phyloP scores from a whole-genome alignment of 2,797 vertebrate species.

The Aselliscus stoliczkanus region DNA sequence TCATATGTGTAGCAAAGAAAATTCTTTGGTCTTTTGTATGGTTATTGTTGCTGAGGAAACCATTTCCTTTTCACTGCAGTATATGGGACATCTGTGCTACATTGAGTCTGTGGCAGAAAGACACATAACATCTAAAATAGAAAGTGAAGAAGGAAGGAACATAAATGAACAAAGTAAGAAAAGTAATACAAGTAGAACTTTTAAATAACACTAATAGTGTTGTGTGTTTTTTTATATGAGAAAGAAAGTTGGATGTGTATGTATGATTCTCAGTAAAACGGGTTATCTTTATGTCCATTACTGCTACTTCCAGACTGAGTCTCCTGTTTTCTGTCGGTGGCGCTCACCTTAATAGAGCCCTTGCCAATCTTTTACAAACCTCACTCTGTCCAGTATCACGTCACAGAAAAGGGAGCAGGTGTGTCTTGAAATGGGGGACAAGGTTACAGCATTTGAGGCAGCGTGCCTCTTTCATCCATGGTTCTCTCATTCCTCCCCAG shows the following conservation, averaged over 20 bases:
- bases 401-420: neutral
- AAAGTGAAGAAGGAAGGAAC: neutral
- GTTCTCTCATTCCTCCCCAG: neutral
- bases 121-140: constrained; percentile 59
- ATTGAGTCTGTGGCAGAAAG: constrained; percentile 67
- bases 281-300: neutral
- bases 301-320: neutral
- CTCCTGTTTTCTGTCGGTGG: neutral
- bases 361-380: neutral
- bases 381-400: neutral
- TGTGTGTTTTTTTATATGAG: neutral
- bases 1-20: constrained; percentile 69
- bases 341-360: neutral
- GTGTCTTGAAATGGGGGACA: neutral
- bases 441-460: neutral
- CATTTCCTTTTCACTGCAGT: constrained; percentile 72
- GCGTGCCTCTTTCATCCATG: neutral
- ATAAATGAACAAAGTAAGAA: constrained; percentile 51
- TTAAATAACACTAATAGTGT: constrained; percentile 24
- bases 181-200: constrained; percentile 48
- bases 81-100: constrained; percentile 75
- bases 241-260: neutral
- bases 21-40: constrained; percentile 76
- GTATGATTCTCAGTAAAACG: neutral
- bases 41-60: constrained; percentile 81